Base-by-base conservation (phyloP, 2,888 invertebrate species). In the Macrosiphum euphorbiae region DNA sequence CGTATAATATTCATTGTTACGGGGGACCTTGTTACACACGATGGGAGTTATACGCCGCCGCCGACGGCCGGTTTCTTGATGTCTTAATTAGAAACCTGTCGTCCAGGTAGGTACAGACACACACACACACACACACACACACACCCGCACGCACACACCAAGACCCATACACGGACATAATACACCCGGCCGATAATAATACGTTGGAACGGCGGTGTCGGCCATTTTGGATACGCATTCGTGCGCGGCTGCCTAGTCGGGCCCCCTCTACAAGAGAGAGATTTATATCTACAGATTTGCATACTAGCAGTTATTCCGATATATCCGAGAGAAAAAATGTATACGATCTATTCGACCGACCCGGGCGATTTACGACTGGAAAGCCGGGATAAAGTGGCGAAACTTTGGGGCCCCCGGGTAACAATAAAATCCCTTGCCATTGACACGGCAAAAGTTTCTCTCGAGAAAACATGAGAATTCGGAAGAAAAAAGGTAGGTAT, bases 51-150 rank as follows among this genome's bases (percentile, higher is more conserved):
- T 94, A 50, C 61, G 78, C 55, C 78, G 92, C 87, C 92, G 90
- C 58, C 90, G 61, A 52, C 94, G 90, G 94, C 94, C 90, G 86
- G 94, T 94, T 90, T 94, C 90, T 90, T 67, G 90, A 94, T 90
- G 94, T 94, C 94, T 94, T 94, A 94, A 94, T 94, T 94, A 94
- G 90, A 94, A 94, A 94, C 90, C 94, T 67, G 94, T 94, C 89
- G 93, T 90, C 26, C 93, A 89, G 89, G 89, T 90, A 58, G 58
- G 84, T 85, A 78, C 78, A 35, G 20, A 24, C 16, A 61, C 28
- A n/a, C n/a, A 41, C 58, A 28, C 26, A 44, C 26, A 20, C 35
- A 78, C n/a, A 88, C n/a, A 35, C 28, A 28, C 41, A n/a, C 28
- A 28, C 86, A 20, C 47, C 28, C 84, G 26, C 24, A 50, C 44